Evolutionary conservation across 2,113 vertebrate genomes (phyloP).

Genomic region (Rhabdornis inornatus): DNA sequence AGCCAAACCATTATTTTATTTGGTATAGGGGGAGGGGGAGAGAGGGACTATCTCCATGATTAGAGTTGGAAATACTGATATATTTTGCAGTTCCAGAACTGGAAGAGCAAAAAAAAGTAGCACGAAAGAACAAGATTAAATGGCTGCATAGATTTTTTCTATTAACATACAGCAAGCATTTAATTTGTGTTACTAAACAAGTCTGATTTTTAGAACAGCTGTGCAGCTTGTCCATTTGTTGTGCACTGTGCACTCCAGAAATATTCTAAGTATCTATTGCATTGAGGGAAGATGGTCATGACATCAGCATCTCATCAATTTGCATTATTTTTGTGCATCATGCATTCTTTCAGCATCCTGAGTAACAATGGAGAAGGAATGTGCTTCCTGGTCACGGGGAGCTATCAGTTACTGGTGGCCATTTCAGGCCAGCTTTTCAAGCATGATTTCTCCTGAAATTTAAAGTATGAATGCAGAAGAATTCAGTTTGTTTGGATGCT

Average conservation of each 20-base stretch:
- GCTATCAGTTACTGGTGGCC: neutral
- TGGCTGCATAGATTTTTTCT: neutral
- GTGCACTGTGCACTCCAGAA: neutral
- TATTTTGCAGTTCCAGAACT: neutral
- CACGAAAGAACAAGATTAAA: neutral
- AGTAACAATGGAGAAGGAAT: neutral
- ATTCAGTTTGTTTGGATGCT: neutral
- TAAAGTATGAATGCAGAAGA: neutral
- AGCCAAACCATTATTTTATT: neutral
- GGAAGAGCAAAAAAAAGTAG: neutral
- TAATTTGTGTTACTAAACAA: neutral
- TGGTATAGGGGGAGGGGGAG: too few relatives aligned
- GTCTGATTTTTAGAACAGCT: neutral
- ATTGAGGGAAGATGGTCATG: neutral
- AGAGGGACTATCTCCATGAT: neutral
- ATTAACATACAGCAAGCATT: neutral
- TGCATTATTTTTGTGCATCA: neutral
- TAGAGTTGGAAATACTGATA: neutral
- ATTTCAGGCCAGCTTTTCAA: conserved; percentile 2
- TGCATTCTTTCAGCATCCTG: neutral
- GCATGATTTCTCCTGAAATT: neutral
- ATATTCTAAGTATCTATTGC: neutral
- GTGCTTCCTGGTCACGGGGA: neutral
- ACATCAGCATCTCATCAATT: neutral
- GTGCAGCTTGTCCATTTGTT: neutral